Base-by-base conservation (phyloP, 2,888 invertebrate genomes). In the Eristalis pertinax region DNA sequence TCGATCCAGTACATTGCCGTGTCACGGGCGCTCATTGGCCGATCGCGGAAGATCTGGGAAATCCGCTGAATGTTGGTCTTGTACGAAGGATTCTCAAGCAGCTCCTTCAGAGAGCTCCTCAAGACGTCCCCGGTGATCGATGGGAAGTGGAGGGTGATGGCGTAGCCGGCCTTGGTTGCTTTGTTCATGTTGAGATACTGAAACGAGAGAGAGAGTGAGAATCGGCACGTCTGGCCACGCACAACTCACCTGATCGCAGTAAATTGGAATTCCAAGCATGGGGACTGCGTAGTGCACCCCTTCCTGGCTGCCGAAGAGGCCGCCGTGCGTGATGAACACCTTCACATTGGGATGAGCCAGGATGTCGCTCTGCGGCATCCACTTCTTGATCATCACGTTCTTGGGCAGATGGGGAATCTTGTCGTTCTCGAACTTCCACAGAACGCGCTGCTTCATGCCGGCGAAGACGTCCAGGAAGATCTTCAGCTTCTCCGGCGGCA, bases 351-450 rank as follows among this genome's bases (percentile, higher is more conserved):
- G 92, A 90, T 94, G 94, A 4, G 93, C 93, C 90, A 93, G 82
- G 19, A 95, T 92, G 89, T 94, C 94, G 63, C 92, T 91, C 89
- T 95, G 95, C 0, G 94, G 94, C 77, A 94, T 89, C 94, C 94
- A 95, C 56, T 93, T 93, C n/a, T 92, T 91, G 11, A 94, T 88
- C 90, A 93, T 92, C 0, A 95, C 91, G 89, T 94, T 94, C 15
- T 88, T 74, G 0, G 94, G 93, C 83, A 93, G 73, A 70, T 93
- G 89, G 1, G 90, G 89, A 19, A 92, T 89, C 2, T 90, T 90
- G 35, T 93, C 93, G 62, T 93, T 91, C 88, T 94, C 94, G 90
- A 93, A 94, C 89, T 94, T 94, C 94, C 94, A 94, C 0, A 94
- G 84, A 1, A 94, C 91, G 10, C 92, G 91, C 83, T 94, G 93